Evolutionary conservation across 2,888 invertebrate genomes (phyloP), one percentile per base, ranked within the genome.

Genomic region (Aleiodes alternator): DNA sequence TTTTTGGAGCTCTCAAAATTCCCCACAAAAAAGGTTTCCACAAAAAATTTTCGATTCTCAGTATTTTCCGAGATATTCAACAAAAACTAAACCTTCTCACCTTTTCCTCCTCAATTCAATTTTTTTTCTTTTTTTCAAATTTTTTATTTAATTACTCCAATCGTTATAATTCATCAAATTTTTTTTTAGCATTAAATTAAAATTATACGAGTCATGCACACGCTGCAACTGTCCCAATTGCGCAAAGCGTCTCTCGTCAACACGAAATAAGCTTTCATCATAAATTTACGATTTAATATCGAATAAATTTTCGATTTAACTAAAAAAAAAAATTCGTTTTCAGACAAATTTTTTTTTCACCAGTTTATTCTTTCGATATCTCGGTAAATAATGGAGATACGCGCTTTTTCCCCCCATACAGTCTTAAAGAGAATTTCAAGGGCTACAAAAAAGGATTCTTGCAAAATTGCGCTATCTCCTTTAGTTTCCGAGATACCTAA

Each of bases 151-250:
- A 59, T 29, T 29, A 11, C 23, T 23, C 23, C 23, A 23, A 23
- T 23, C 23, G 23, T 23, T 23, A 23, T 29, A 59, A 29, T 59
- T 23, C 8, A 29, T 23, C 23, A 23, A 23, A 29, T 59, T 23
- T 59, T 23, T 59, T 23, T 23, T 29, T 3, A 38, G 38, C 38
- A 23, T 23, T 23, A 23, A 23, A 82, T 80, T 55, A 79, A 79
- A 80, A 79, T 55, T 80, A 76, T 74, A 79, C 76, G 82, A 77
- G 75, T 75, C 80, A 80, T 76, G 81, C 80, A 80, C 80, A 80
- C 70, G 31, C 83, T 82, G 82, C 83, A 81, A 76, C 82, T 81
- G 83, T 85, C 79, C 76, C 79, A 82, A 80, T 74, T 84, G 83
- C 84, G 78, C 82, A 79, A 79, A 76, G 80, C 79, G 76, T 78